Evolutionary conservation across 2,797 vertebrate genomes (phyloP).

Genomic region (Myotis planiceps): DNA sequence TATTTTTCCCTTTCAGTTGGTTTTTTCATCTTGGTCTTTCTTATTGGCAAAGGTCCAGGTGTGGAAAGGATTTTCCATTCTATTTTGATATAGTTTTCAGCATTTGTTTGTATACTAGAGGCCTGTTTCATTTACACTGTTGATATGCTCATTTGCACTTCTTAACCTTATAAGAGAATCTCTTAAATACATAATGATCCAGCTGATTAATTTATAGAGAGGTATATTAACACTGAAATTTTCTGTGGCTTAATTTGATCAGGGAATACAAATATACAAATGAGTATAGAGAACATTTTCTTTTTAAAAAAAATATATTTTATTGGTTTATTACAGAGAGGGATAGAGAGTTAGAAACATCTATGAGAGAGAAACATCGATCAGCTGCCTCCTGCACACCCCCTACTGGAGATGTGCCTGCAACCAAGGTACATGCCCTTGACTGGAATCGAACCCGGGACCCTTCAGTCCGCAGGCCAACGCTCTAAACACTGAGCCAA

Average conservation of each 20-base stretch:
- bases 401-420: too few relatives aligned
- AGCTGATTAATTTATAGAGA: slow-evolving; percentile 2
- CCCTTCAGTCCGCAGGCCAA: too few relatives aligned
- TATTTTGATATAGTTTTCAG: neutral
- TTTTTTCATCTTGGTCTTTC: neutral
- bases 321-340: too few relatives aligned
- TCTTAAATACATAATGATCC: neutral
- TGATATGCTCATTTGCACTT: neutral
- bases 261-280: neutral
- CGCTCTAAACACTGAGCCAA: too few relatives aligned
- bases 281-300: neutral
- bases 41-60: neutral
- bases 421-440: too few relatives aligned
- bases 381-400: too few relatives aligned
- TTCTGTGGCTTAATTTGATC: slow-evolving; percentile 23
- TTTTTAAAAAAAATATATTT: too few relatives aligned
- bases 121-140: slow-evolving; percentile 22
- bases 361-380: too few relatives aligned
- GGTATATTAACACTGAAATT: neutral
- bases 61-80: neutral
- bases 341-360: too few relatives aligned
- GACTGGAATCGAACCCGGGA: too few relatives aligned
- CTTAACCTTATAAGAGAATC: neutral
- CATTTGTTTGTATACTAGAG: neutral
- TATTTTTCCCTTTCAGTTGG: neutral